Base-by-base conservation (phyloP, 2,113 vertebrate genomes). In the Sylvia atricapilla region DNA sequence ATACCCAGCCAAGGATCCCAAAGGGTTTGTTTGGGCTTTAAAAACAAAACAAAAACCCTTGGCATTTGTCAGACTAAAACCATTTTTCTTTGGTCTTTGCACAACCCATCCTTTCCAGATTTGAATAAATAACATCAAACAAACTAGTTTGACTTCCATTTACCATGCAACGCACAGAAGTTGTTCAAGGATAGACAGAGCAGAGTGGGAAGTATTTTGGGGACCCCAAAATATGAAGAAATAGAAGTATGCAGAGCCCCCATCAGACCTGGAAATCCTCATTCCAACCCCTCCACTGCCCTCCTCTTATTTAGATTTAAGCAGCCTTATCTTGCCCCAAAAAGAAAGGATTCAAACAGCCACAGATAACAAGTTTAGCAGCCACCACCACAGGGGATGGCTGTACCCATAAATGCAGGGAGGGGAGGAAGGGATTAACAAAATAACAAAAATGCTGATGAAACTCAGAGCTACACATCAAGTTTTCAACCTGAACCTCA, bases 61-160 rank as follows among this genome's bases (percentile, higher is more conserved):
- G 88, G 92, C 94, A 96, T 96, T 96, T 94, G 85, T 90, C 90
- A 93, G 86, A 60, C 76, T 96, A 96, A 95, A 96, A 50, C 93
- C 93, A 93, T 90, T 96, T 96, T 90, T 86, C 93, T 86, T 77
- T 92, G 93, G 93, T 95, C 82, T 94, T 96, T 93, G 76, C 90
- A 96, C 55, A 93, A 68, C 76, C 75, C 75, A 56, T 27, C 83
- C 88, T 86, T 96, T 64, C 83, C 94, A 94, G 83, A 92, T 96
- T 78, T 68, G 88, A 90, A 91, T 91, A 95, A 94, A 96, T 90
- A 96, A 93, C 93, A 94, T 95, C 93, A 95, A 94, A 94, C 94
- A 94, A 94, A 91, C 92, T 67, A 39, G 47, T 96, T 1, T 78
- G 86, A 89, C 64, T 95, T 70, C 82, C 85, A 93, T 95, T 93